Conservation (phyloP, 2,113 vertebrate species). For the Cephalopholis sonnerati region DNA sequence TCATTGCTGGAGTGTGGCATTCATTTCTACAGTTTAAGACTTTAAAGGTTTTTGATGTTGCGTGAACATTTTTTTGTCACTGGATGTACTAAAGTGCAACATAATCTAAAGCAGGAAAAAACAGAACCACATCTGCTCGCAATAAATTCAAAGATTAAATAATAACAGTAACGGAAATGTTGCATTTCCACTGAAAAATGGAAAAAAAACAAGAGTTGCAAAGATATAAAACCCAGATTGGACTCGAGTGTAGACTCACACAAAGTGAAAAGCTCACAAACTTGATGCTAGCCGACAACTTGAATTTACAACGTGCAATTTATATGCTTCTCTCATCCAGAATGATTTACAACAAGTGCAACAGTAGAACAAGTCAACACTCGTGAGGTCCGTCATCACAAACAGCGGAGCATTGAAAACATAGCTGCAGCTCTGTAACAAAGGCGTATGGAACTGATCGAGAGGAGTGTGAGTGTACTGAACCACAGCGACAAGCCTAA, state of each 20-base stretch:
- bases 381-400: slow-evolving; percentile 32
- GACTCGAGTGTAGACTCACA: background rate
- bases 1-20: background rate
- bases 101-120: background rate
- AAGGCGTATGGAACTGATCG: slow-evolving; percentile 38
- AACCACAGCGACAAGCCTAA: slow-evolving; percentile 71
- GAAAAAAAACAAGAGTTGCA: background rate
- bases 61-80: background rate
- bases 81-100: background rate
- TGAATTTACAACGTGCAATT: slow-evolving; percentile 24
- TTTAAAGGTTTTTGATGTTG: slow-evolving; percentile 10
- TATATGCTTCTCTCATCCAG: slow-evolving; percentile 10
- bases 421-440: slow-evolving; percentile 16
- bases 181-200: slow-evolving; percentile 9
- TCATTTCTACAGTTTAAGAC: background rate
- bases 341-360: slow-evolving; percentile 49
- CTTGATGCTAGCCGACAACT: background rate
- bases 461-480: slow-evolving; percentile 36
- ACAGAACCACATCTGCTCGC: slow-evolving; percentile 19
- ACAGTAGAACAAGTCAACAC: slow-evolving; percentile 32
- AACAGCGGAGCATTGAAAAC: slow-evolving; percentile 48
- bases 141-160: slow-evolving; percentile 18
- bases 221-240: slow-evolving; percentile 2
- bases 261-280: slow-evolving; percentile 14
- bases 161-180: slow-evolving; percentile 6